Evolutionary conservation across 2,888 invertebrate genomes (phyloP).

Genomic region (Pilophorus perplexus): DNA sequence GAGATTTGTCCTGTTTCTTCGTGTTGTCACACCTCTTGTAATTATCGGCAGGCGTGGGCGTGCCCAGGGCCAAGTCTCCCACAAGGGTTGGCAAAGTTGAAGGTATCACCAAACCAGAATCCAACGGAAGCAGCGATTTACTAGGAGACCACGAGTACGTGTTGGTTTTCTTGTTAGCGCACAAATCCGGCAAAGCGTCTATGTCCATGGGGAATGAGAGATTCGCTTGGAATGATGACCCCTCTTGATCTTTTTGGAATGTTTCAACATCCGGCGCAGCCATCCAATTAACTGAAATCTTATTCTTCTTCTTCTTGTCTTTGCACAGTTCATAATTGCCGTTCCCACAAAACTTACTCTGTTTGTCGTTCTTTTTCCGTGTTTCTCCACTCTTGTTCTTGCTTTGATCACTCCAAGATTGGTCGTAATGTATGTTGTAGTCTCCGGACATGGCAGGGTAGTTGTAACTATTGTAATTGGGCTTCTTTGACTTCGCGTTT

Average conservation of each 20-base stretch:
- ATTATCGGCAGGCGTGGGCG: slow-evolving; percentile 46
- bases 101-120: slow-evolving; percentile 54
- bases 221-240: slow-evolving; percentile 16
- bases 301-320: slow-evolving; percentile 43
- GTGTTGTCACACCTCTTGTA: slow-evolving; percentile 36
- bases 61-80: slow-evolving; percentile 60
- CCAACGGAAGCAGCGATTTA: slow-evolving; percentile 48
- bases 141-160: slow-evolving; percentile 49
- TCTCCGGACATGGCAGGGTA: slow-evolving; percentile 10
- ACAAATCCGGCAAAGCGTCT: slow-evolving; percentile 41
- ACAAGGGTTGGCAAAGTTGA: slow-evolving; percentile 61
- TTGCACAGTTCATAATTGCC: slow-evolving; percentile 23
- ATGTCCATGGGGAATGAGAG: slow-evolving; percentile 31
- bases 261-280: slow-evolving; percentile 51
- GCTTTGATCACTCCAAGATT: slow-evolving; percentile 18
- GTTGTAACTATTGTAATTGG: not conserved
- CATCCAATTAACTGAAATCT: slow-evolving; percentile 61
- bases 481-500: slow-evolving; percentile 16
- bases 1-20: slow-evolving; percentile 39
- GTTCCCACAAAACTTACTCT: not conserved
- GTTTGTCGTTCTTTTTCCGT: slow-evolving; percentile 24
- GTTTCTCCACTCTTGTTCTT: not conserved
- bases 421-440: slow-evolving; percentile 14
- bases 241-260: slow-evolving; percentile 25
- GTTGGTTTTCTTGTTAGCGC: slow-evolving; percentile 35